These are phyloP conservation scores for Fissipunctia ypsillon DNA, from an alignment of 2,888 invertebrate genomes.

Conservation along the genomic window DNA sequence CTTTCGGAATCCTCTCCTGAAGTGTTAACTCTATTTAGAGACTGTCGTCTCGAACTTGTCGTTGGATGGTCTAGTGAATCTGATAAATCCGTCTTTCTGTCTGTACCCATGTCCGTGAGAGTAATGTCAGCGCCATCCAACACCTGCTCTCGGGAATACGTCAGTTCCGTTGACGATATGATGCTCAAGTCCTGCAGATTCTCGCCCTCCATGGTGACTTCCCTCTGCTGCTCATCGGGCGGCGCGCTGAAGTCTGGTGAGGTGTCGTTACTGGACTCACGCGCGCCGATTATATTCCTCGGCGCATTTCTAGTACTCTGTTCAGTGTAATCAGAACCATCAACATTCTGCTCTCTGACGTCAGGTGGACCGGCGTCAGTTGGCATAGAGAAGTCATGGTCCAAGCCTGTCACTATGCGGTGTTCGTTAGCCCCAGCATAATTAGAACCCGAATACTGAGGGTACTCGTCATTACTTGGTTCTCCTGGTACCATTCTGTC, in stretches of 20 bases:
- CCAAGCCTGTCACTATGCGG: conserved; percentile 90
- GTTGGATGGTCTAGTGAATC: conserved; percentile 79
- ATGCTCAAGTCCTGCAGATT: conserved; percentile 88
- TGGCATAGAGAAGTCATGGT: conserved; percentile 81
- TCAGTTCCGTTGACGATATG: conserved; percentile 79
- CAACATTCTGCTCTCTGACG: conserved; percentile 84
- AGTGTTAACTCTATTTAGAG: conserved; percentile 79
- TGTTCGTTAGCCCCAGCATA: conserved; percentile 83
- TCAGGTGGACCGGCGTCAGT: conserved; percentile 80
- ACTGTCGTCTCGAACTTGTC: conserved; percentile 78
- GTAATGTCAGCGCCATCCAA: conserved; percentile 87
- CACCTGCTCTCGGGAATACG: conserved; percentile 86
- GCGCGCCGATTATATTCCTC: conserved; percentile 77
- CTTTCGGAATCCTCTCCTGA: conserved; percentile 87
- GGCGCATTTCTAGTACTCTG: conserved; percentile 76
- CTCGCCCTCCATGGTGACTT: conserved; percentile 91
- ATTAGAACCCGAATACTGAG: conserved; percentile 79
- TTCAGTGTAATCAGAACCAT: conserved; percentile 86
- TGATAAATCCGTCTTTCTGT: conserved; percentile 76
- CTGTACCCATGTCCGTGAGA: conserved; percentile 71
- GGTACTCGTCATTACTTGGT: conserved; percentile 88
- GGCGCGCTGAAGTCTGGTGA: conserved; percentile 76
- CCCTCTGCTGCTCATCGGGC: conserved; percentile 86
- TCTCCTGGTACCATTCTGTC: conserved; percentile 92
- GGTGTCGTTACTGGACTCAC: conserved; percentile 72